phyloP scores from a whole-genome alignment of 2,113 vertebrate genomes.

The Galeopterus variegatus region DNA sequence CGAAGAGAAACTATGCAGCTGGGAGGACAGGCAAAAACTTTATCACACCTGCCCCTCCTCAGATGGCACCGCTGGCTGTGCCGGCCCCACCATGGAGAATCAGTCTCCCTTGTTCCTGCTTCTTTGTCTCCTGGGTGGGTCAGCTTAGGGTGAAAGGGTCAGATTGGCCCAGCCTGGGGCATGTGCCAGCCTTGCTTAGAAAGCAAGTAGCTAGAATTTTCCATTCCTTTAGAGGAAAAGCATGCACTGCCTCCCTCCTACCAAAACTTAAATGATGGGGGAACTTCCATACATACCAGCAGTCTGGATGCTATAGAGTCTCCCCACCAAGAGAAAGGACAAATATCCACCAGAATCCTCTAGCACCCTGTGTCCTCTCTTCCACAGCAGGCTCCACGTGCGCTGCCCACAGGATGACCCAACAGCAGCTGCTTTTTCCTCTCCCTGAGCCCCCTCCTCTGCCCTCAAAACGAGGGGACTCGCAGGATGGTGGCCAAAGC shows the following conservation, averaged over 20 bases:
- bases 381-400: neutral
- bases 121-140: neutral
- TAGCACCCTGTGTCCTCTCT: fast-evolving
- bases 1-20: neutral
- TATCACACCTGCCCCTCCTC: neutral
- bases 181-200: neutral
- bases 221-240: neutral
- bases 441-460: neutral
- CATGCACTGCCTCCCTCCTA: neutral
- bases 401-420: neutral
- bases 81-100: neutral
- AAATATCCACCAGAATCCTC: neutral
- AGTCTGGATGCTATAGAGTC: neutral
- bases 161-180: neutral
- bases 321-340: neutral
- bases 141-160: neutral
- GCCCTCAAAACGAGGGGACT: fast-evolving
- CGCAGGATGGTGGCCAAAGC: neutral
- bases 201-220: neutral
- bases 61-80: fast-evolving
- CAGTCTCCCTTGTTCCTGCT: neutral
- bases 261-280: neutral
- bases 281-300: neutral
- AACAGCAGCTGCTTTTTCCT: neutral
- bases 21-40: neutral